These are phyloP conservation scores for Sylvia atricapilla DNA, from an alignment of 2,113 vertebrate genomes.

Conservation along the genomic window DNA sequence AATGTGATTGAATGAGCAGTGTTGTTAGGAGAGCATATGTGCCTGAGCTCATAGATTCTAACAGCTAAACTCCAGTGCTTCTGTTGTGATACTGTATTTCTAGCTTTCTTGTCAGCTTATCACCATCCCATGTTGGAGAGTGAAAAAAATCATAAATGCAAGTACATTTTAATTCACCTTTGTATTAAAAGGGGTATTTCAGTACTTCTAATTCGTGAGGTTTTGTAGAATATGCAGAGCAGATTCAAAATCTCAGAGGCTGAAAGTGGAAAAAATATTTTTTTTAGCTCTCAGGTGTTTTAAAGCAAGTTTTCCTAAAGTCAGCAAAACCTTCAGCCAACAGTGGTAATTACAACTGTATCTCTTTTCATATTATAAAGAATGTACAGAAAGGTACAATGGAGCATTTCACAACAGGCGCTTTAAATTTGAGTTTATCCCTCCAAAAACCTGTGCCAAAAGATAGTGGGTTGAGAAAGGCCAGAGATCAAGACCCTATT, in stretches of 20 bases:
- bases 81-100: conserved; percentile 16
- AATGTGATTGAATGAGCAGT: conserved; percentile 14
- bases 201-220: neutral
- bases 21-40: conserved; percentile 42
- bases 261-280: fast-evolving
- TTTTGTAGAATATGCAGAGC: neutral
- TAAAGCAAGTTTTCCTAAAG: neutral
- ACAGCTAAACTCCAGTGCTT: conserved; percentile 6
- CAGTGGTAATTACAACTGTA: neutral
- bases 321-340: neutral
- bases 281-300: neutral
- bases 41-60: conserved; percentile 33
- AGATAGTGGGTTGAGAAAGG: neutral
- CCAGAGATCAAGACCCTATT: neutral
- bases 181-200: fast-evolving
- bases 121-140: neutral
- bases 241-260: neutral
- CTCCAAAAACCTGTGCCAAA: neutral
- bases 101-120: conserved; percentile 32
- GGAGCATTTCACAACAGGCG: neutral
- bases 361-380: neutral
- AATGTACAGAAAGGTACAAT: neutral
- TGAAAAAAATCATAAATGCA: neutral
- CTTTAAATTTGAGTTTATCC: neutral
- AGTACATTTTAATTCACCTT: neutral